Evolutionary conservation across 2,797 vertebrate species (phyloP), one percentile per base, ranked within the genome.

Genomic region (Sebastiscus albofasciatus): DNA sequence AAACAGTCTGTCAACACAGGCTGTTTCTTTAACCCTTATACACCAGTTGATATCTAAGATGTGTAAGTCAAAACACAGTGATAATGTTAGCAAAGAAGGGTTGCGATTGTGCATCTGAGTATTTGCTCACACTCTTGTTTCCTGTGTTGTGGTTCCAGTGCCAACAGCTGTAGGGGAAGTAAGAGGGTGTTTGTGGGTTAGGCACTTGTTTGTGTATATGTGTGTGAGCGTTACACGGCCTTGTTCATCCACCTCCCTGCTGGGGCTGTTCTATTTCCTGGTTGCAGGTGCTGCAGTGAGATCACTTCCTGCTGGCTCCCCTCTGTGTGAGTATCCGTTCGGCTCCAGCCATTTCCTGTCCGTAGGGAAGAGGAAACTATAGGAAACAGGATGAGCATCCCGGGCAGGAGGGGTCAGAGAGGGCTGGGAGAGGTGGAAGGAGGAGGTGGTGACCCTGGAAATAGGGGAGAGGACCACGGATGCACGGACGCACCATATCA

Each of bases 311-410:
- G 88, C 83, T 54, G 3, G 62, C 80, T 79, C 82, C 84, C 78
- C 56, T 16, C 55, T 69, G 80, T 64, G 88, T 78, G 81, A 67
- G 76, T 83, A 89, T 94, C 92, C 87, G 77, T 83, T 82, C 42
- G 83, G 82, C 80, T 93, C 85, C 88, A 88, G 88, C 89, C 79
- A 82, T 93, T 96, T 96, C 95, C 95, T 94, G 92, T 90, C 86
- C 76, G 2, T 54, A 18, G 87, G 89, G 90, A 94, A 92, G 90
- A 87, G 93, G 92, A 93, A 94, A 83, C 90, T 88, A 88, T 84
- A 94, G 93, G 94, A 94, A 95, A 95, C 94, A 96, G 95, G 95
- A 96, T 95, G 93, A 93, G 90, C 94, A 94, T 96, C 94, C 94
- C 87, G 89, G 89, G 90, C 85, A 83, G 93, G 91, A 90, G 67